These are phyloP conservation scores for Macaca nemestrina DNA, from an alignment of 2,113 vertebrate species.

Conservation along the genomic window DNA sequence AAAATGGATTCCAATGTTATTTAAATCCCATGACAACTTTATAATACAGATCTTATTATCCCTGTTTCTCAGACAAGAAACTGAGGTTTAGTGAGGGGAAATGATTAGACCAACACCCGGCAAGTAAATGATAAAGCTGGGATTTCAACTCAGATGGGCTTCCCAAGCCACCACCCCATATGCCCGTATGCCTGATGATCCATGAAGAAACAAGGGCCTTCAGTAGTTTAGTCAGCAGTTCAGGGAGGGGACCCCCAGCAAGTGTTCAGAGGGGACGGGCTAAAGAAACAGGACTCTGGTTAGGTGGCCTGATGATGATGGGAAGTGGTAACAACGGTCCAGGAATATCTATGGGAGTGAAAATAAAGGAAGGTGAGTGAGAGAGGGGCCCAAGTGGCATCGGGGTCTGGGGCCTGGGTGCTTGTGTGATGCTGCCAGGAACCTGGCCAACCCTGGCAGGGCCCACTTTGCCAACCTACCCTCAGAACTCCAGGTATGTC, in stretches of 20 bases:
- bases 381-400: neutral
- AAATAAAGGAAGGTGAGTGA: neutral
- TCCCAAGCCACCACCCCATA: neutral
- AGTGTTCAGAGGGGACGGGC: neutral
- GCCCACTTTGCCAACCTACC: neutral
- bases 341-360: neutral
- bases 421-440: neutral
- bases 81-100: neutral
- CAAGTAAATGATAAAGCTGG: neutral
- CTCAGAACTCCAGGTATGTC: neutral
- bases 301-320: neutral
- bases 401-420: neutral
- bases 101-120: neutral
- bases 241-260: neutral
- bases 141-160: neutral
- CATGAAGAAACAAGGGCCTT: neutral
- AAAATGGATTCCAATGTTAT: neutral
- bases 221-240: neutral
- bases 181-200: neutral
- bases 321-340: neutral
- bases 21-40: conserved; percentile 41
- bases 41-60: neutral
- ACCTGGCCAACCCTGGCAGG: neutral
- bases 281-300: neutral
- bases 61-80: neutral